Base-by-base conservation (phyloP, 1,140 invertebrate genomes). In the Coelopa frigida region DNA sequence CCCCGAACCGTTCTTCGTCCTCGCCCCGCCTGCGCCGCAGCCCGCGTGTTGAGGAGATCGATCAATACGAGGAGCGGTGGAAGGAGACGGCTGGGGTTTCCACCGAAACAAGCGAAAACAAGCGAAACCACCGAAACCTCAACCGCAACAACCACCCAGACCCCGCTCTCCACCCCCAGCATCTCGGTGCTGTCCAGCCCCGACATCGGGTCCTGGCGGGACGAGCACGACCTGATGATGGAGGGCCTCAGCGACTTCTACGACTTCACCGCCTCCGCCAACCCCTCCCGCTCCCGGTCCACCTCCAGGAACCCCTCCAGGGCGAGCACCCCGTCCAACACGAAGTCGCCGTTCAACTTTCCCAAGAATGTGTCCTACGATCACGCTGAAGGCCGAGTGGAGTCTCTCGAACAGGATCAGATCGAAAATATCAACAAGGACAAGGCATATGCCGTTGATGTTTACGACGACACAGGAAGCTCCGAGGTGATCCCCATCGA, bases 161-260 rank as follows among this genome's bases (percentile, higher is more conserved):
- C 43, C 1, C n/a, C 20, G 24, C 24, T 36, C 22, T 44, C 27
- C 20, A 44, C 54, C 1, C 62, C 62, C 0, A 41, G 26, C 22
- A 67, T 66, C 5, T 44, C 31, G 11, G 29, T 66, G 11, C 46
- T 54, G 5, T 23, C 22, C 11, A 48, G 54, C n/a, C 52, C 60
- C 14, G 62, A 66, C 20, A 54, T 51, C 26, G 62, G 51, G 8
- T 55, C 62, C 2, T 66, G 63, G 62, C 54, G 60, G 1, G 60
- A 66, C 55, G 36, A 61, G 29, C 53, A 59, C n/a, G 62, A 62
- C 1, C 43, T 66, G 3, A 32, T 68, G 0, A 60, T 68, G 57
- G 61, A 68, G 44, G 64, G 64, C 1, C 27, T 68, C 1, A 68
- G 64, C 42, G 64, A 67, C 15, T 68, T 68, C 15, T 68, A 67